phyloP scores from a whole-genome alignment of 92 coral and sea anemone species.

The Virgularia gustaviana region DNA sequence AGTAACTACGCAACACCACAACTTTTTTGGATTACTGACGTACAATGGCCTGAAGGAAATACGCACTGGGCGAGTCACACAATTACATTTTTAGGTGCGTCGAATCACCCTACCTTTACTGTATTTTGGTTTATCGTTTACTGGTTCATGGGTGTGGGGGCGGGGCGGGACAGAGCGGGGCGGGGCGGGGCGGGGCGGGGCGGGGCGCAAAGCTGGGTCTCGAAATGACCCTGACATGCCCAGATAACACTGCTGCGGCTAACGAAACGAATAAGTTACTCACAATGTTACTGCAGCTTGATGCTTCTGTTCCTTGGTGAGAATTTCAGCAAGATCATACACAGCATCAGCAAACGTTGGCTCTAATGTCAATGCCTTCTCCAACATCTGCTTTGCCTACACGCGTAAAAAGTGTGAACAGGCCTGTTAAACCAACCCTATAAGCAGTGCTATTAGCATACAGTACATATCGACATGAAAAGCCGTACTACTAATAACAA shows the following conservation, averaged over 20 bases:
- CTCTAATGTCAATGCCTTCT: slow-evolving; percentile 77
- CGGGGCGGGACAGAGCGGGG: neutral
- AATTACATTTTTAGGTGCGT: no score
- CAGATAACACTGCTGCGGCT: neutral
- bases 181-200: neutral
- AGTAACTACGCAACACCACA: no score
- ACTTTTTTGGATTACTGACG: no score
- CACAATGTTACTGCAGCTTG: slow-evolving; percentile 77
- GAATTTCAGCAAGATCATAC: slow-evolving; percentile 82
- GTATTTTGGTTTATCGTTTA: no score
- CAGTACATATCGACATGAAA: neutral
- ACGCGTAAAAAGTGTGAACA: no score
- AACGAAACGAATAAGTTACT: slow-evolving; percentile 27
- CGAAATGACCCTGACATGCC: no score
- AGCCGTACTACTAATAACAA: neutral
- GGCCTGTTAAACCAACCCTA: no score
- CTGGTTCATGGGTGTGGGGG: no score
- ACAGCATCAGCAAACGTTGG: slow-evolving; percentile 87
- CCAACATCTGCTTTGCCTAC: slow-evolving; percentile 79
- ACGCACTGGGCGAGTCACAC: no score
- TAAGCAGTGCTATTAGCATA: no score
- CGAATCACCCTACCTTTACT: no score
- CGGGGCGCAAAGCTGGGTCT: neutral
- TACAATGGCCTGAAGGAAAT: no score
- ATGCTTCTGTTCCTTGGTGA: slow-evolving; percentile 73